Evolutionary conservation across 2,113 vertebrate species (phyloP).

Genomic region (Australoheros scitulus): DNA sequence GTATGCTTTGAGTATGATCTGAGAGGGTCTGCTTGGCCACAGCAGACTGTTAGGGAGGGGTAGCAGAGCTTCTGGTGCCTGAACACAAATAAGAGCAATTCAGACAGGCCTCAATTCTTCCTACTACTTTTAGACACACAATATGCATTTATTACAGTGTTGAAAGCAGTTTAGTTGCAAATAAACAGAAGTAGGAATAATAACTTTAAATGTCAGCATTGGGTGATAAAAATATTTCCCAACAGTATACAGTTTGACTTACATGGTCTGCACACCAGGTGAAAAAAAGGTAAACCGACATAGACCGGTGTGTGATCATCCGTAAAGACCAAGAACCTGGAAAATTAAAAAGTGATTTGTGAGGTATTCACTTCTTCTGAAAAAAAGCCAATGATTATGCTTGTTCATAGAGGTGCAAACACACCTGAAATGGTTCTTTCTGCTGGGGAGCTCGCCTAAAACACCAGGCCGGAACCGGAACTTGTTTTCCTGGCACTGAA

Average conservation of each 20-base stretch:
- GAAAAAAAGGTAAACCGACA: slow-evolving; percentile 85
- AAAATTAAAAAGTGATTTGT: slow-evolving; percentile 15
- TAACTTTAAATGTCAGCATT: too few relatives aligned
- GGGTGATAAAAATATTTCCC: too few relatives aligned
- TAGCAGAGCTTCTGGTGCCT: too few relatives aligned
- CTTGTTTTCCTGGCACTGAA: slow-evolving; percentile 85
- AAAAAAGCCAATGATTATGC: background rate
- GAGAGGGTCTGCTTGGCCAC: too few relatives aligned
- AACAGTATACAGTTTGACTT: slow-evolving; percentile 71
- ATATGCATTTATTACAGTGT: too few relatives aligned
- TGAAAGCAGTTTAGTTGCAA: too few relatives aligned
- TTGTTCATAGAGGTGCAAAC: background rate
- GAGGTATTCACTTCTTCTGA: background rate
- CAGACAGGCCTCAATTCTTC: too few relatives aligned
- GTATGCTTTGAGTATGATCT: too few relatives aligned
- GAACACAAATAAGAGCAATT: too few relatives aligned
- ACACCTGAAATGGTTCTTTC: slow-evolving; percentile 90
- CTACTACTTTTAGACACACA: too few relatives aligned
- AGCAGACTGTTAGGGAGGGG: too few relatives aligned
- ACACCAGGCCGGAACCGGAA: slow-evolving; percentile 86
- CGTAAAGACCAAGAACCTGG: slow-evolving; percentile 92
- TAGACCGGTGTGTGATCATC: slow-evolving; percentile 88
- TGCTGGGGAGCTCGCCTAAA: slow-evolving; percentile 89
- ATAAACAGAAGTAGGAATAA: too few relatives aligned
- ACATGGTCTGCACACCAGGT: slow-evolving; percentile 87